These are phyloP conservation scores for Eristalis arbustorum DNA, from an alignment of 2,888 invertebrate genomes.

Conservation along the genomic window DNA sequence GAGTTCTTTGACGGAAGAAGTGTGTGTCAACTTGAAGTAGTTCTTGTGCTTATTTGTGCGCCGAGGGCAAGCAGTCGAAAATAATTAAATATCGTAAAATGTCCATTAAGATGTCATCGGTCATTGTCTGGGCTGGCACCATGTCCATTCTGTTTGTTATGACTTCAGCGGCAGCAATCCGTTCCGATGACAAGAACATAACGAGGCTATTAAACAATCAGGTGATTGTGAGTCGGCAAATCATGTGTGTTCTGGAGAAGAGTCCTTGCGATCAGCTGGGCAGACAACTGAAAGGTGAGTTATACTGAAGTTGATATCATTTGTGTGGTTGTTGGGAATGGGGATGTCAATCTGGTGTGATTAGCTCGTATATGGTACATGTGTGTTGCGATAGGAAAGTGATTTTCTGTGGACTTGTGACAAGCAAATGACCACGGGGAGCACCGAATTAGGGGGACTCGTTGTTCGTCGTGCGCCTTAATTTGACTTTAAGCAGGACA, in stretches of 20 bases:
- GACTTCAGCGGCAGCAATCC: conserved; percentile 62
- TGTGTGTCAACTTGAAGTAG: not conserved
- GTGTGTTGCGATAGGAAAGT: too few relatives aligned
- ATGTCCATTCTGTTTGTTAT: conserved; percentile 64
- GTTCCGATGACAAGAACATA: conserved; percentile 77
- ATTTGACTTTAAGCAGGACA: too few relatives aligned
- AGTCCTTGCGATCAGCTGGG: conserved; percentile 84
- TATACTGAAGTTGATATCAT: not conserved
- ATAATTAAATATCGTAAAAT: conserved; percentile 46
- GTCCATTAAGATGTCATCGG: conserved; percentile 69
- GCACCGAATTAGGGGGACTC: too few relatives aligned
- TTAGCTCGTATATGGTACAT: too few relatives aligned
- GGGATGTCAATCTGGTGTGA: not conserved
- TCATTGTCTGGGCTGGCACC: conserved; percentile 68
- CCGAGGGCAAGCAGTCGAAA: not conserved
- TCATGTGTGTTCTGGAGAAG: conserved; percentile 83
- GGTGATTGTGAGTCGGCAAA: conserved; percentile 80
- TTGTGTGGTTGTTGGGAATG: not conserved
- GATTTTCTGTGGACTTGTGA: too few relatives aligned
- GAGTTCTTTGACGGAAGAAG: not conserved
- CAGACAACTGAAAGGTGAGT: conserved; percentile 83
- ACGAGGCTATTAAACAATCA: conserved; percentile 78
- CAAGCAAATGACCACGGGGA: too few relatives aligned
- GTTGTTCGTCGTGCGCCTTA: too few relatives aligned
- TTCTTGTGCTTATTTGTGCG: not conserved